These are phyloP conservation scores for Nestor notabilis DNA, from an alignment of 2,113 vertebrate species.

Conservation along the genomic window DNA sequence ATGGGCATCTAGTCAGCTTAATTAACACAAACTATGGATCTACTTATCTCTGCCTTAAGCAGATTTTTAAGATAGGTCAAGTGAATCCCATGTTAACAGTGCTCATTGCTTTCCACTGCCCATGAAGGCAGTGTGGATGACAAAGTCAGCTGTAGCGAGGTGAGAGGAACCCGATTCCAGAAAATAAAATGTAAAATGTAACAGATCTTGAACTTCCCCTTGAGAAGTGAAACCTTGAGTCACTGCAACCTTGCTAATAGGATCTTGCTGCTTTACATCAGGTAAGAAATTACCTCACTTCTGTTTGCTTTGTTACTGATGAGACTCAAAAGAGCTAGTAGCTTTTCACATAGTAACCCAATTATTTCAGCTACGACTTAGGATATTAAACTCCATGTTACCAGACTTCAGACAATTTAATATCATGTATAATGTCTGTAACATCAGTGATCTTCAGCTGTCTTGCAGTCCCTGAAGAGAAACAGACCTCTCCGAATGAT, in stretches of 20 bases:
- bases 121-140: background rate
- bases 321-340: background rate
- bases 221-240: background rate
- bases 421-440: background rate
- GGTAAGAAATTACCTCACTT: background rate
- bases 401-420: background rate
- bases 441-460: background rate
- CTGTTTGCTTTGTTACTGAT: background rate
- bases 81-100: background rate
- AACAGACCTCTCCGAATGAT: background rate
- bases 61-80: background rate
- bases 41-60: background rate
- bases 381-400: background rate
- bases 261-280: background rate
- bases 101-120: background rate
- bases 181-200: background rate
- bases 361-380: background rate
- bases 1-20: background rate
- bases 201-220: background rate
- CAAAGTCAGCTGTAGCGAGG: background rate
- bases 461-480: background rate
- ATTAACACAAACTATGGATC: background rate
- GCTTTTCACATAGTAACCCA: background rate
- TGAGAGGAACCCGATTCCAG: background rate
- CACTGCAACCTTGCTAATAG: background rate